A percentile compares a stretch with the other conserved stretches of the same genome.
Evolutionary conservation across 2,888 invertebrate genomes (phyloP).

Genomic region (Oligia latruncula): DNA sequence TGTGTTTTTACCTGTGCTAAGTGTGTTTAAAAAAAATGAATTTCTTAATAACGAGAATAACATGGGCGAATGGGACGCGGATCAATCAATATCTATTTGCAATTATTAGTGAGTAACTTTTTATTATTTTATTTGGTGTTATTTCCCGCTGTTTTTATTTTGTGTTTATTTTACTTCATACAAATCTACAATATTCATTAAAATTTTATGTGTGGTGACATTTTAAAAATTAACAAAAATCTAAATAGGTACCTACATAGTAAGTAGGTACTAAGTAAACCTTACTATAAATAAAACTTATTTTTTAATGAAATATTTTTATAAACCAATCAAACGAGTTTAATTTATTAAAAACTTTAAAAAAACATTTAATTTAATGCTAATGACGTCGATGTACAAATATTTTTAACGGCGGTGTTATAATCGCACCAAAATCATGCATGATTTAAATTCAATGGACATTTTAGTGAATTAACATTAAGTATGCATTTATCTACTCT

Average conservation of each 20-base stretch:
- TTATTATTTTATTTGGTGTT: constrained; percentile 11
- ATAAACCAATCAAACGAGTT: too few species aligned
- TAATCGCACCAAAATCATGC: not conserved
- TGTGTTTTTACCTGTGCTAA: constrained; percentile 58
- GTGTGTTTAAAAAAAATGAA: constrained; percentile 77
- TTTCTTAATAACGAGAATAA: constrained; percentile 81
- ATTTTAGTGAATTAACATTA: constrained; percentile 44
- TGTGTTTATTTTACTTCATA: constrained; percentile 4
- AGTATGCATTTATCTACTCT: constrained; percentile 20
- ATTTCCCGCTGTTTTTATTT: not conserved
- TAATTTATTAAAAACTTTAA: not conserved
- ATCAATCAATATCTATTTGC: constrained; percentile 87
- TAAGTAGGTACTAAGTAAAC: too few species aligned
- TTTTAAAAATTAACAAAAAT: not conserved
- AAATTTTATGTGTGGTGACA: not conserved
- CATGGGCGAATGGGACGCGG: constrained; percentile 84
- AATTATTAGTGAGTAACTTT: constrained; percentile 81
- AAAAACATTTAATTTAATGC: not conserved
- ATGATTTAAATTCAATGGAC: constrained; percentile 43
- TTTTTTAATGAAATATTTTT: too few species aligned
- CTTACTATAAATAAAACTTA: too few species aligned
- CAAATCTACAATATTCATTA: not conserved
- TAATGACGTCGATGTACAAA: not conserved
- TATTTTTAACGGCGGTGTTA: constrained; percentile 4
- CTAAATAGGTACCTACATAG: not conserved